Evolutionary conservation across 2,888 invertebrate species (phyloP), one percentile per base, ranked within the genome.

Genomic region (Thecocarcelia acutangulata): DNA sequence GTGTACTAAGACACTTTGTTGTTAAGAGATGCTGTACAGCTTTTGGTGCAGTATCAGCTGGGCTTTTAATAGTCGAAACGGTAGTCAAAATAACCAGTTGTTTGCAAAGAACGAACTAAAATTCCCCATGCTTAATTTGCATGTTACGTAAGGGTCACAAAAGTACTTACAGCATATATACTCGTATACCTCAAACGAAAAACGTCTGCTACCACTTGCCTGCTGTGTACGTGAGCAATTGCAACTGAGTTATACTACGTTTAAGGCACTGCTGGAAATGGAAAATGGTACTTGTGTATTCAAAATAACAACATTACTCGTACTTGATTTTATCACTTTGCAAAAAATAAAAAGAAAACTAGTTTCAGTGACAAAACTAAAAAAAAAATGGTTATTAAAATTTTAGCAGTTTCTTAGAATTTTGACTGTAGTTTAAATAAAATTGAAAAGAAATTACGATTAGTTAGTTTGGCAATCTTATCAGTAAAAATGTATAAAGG

Each of bases 51-150:
- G 50, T 75, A 68, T 37, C 68, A 68, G 15, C n/a, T 75, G 66
- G 21, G 56, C 54, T 46, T 42, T n/a, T 17, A 74, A 11, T 0
- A 17, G 13, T 28, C 15, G 54, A 13, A 54, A 33, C 66, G 15
- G 42, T 37, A 72, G 52, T 76, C 15, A 76, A 68, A 70, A 58
- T 48, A 63, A 76, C 48, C 59, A 64, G 66, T 70, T 76, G 70
- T 64, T 56, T 66, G 52, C n/a, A 44, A 68, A 69, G 64, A 52
- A 70, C 74, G 52, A 48, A 63, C 17, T 48, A 19, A 69, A 74
- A 77, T 78, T 74, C 78, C 74, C 81, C 17, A 44, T 64, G 77
- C 81, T 82, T 78, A 78, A 78, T 82, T 82, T 78, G 77, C 81
- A 82, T 82, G 77, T 48, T 69, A 74, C 68, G 63, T 52, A 70